Base-by-base conservation (phyloP, 2,113 vertebrate species). In the Carettochelys insculpta region DNA sequence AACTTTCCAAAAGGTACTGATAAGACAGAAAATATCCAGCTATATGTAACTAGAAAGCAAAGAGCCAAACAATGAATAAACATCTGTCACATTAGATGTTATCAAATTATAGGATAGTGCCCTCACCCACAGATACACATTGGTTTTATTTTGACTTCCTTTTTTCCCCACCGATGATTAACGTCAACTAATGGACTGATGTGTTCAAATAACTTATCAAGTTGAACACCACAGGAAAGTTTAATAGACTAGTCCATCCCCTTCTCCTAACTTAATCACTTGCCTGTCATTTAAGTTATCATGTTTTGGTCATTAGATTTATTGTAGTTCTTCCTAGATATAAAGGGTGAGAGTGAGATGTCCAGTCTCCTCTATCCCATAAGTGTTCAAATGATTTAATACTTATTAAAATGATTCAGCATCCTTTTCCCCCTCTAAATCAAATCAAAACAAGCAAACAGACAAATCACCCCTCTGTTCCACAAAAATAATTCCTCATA, bases 141-240 rank as follows among this genome's bases (percentile, higher is more conserved):
- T 9, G 48, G 11, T 3, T 11, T 73, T 82, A 4, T 75, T 89
- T 82, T 25, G 3, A 2, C 86, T 93, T 87, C 89, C 68, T 68
- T 20, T 34, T 80, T 90, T 90, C 52, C 77, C 83, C n/a, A n/a
- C n/a, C n/a, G n/a, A 34, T 65, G 61, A 87, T 95, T 91, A 92
- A 80, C 82, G 50, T 38, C 16, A 91, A 75, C 77, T 83, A 93
- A 50, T 41, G 83, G 52, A 81, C 45, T 86, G 56, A 94, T 85
- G 86, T 17, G 34, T 31, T 85, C 56, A 81, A 94, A 65, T 11
- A 82, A 73, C 85, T 19, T 80, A 90, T 93, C 52, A 91, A 31
- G 27, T 17, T 87, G 78, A 87, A 38, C 6, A 91, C 86, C 31
- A 81, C 88, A 94, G 83, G 53, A 65, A 86, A 88, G 84, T 91